Base-by-base conservation (phyloP, 2,113 vertebrate species). In the Illadopsis cleaveri region DNA sequence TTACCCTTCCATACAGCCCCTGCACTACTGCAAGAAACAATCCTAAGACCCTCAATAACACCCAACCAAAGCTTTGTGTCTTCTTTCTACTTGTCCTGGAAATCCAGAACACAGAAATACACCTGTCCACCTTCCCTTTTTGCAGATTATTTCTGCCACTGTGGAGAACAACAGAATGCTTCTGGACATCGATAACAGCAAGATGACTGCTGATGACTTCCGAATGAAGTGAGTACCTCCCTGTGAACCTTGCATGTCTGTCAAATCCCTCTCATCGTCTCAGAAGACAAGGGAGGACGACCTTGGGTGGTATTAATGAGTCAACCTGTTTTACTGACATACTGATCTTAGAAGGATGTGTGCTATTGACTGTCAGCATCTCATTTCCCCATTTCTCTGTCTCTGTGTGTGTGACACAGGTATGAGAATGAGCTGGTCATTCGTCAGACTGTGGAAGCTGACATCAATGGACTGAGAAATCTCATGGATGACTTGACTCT, bases 171-270 rank as follows among this genome's bases (percentile, higher is more conserved):
- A 95, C 68, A 98, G 91, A 2, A 91, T 98, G 86, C 38, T 98
- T 35, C 97, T 98, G 77, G 98, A 98, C 21, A 96, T 95, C 0
- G 95, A 96, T 6, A 96, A 96, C 81, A 94, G 95, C 95, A 91
- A 91, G 91, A 91, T 96, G 95, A 96, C 95, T 6, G 95, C 98
- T 0, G 98, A 98, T 0, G 98, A 98, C 96, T 98, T 98, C 97
- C 93, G 96, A 40, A 93, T 93, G 87, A 98, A 98, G 98, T 98
- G 83, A 97, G 98, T 97, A 44, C 13, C 24, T n/a, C 58, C 23
- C 35, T 17, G 5, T 17, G 60, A 73, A 56, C 37, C 21, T 3
- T 21, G 4, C 11, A 4, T 30, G 33, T 31, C 42, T 79, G 8
- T 54, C 17, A 50, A 30, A 38, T 56, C 24, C 6, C 2, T 2